Percentiles rank a stretch among this genome's conserved stretches.
Conservation (phyloP, 2,888 invertebrate species). For the Synanthedon formicaeformis region DNA sequence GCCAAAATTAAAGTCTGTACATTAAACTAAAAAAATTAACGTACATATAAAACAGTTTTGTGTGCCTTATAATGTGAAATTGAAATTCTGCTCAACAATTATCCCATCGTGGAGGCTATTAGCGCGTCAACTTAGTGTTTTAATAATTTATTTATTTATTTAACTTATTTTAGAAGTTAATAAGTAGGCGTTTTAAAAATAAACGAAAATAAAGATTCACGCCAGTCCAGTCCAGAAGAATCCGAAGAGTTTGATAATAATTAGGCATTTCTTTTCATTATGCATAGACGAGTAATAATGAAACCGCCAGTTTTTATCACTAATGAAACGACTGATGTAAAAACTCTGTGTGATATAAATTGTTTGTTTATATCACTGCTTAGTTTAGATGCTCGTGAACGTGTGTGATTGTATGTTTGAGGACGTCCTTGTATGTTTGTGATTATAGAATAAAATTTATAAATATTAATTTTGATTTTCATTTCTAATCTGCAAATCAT, state of each 20-base stretch:
- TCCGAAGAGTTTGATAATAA: slow-evolving; percentile 20
- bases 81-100: slow-evolving; percentile 23
- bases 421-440: slow-evolving; percentile 69
- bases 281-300: slow-evolving; percentile 30
- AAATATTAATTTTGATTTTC: not conserved
- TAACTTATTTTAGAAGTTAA: slow-evolving; percentile 64
- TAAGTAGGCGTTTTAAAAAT: slow-evolving; percentile 37
- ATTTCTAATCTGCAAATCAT: no score
- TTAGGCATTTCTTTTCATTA: slow-evolving; percentile 36
- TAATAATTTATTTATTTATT: slow-evolving; percentile 66
- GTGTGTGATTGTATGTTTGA: slow-evolving; percentile 56
- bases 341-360: slow-evolving; percentile 61
- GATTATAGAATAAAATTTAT: slow-evolving; percentile 51
- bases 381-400: slow-evolving; percentile 59
- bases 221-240: slow-evolving; percentile 18
- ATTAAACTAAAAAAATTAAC: slow-evolving; percentile 2
- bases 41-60: slow-evolving; percentile 10
- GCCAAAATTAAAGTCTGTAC: slow-evolving; percentile 9
- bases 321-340: slow-evolving; percentile 61
- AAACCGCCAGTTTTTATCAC: slow-evolving; percentile 53
- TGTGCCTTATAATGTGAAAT: slow-evolving; percentile 11
- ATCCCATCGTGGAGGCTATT: slow-evolving; percentile 37
- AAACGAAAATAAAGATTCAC: slow-evolving; percentile 3
- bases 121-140: slow-evolving; percentile 38
- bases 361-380: slow-evolving; percentile 49